Evolutionary conservation across 2,113 vertebrate genomes (phyloP), one percentile per base, ranked within the genome.

Genomic region (Labrus mixtus): DNA sequence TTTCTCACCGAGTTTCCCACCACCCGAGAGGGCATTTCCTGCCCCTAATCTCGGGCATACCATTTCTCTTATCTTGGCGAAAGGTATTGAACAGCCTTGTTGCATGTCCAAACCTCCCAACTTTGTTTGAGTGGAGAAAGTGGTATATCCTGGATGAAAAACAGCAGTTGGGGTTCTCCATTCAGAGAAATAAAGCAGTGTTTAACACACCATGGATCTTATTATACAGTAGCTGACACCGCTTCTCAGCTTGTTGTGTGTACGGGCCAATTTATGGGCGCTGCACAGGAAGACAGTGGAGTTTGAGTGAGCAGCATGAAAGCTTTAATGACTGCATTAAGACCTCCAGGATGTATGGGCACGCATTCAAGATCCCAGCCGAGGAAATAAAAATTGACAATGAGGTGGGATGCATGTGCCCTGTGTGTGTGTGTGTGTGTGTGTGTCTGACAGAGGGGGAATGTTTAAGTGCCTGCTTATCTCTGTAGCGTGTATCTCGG

Each of bases 1-100:
- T 85, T 82, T 68, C 81, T 78, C 22, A 12, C 56, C 59, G 29
- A 81, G 71, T 78, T 92, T 91, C 90, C 87, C 90, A 91, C 89
- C 85, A 90, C 84, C 85, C 58, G 81, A 90, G 82, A 91, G 79
- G 79, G 78, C 73, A 65, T 85, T 88, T 90, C 84, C 88, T 85
- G 63, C 37, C 41, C 66, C 77, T 90, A 87, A 90, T 91, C 87
- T 81, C 6, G 37, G 79, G 68, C 89, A 76, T 73, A 72, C 68
- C 66, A 13, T 87, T 76, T 88, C 83, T 88, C 77, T 90, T 89
- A 89, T 88, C 85, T 88, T 12, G 69, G 76, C 37, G 62, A 91
- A 88, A 88, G 86, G 82, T 90, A 84, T 84, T 87, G 87, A 89
- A 79, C 84, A 79, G 79, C 78, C 67, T 39, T 10, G 67, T 46